Evolutionary conservation across 1,140 invertebrate genomes (phyloP).

Genomic region (Drosophila punjabiensis): DNA sequence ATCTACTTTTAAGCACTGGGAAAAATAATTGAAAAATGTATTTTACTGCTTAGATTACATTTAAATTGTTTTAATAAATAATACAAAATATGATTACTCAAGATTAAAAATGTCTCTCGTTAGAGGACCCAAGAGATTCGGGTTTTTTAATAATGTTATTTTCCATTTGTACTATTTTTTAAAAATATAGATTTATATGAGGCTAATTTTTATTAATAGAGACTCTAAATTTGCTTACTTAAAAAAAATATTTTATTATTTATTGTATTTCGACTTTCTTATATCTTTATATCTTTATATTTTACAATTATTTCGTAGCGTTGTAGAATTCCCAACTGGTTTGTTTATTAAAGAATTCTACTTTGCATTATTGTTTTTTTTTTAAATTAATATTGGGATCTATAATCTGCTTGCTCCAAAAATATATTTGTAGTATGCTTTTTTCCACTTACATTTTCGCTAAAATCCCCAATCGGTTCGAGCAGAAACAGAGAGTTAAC

Average conservation of each 20-base stretch:
- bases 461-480: background rate
- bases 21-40: background rate
- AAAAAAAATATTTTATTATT: background rate
- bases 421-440: background rate
- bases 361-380: background rate
- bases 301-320: background rate
- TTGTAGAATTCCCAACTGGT: background rate
- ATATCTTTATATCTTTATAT: too few species aligned
- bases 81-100: too few species aligned
- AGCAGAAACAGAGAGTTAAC: too few species aligned
- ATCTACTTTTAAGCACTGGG: constrained; percentile 5
- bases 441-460: background rate
- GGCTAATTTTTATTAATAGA: too few species aligned
- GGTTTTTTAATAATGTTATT: too few species aligned
- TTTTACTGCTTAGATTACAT: too few species aligned
- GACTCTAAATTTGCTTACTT: background rate
- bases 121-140: too few species aligned
- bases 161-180: too few species aligned
- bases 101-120: too few species aligned
- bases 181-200: too few species aligned
- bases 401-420: background rate
- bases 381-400: background rate
- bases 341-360: background rate
- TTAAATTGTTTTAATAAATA: too few species aligned
- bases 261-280: too few species aligned